These are phyloP conservation scores for Tyrannus savana DNA, from an alignment of 2,113 vertebrate genomes.

Conservation along the genomic window DNA sequence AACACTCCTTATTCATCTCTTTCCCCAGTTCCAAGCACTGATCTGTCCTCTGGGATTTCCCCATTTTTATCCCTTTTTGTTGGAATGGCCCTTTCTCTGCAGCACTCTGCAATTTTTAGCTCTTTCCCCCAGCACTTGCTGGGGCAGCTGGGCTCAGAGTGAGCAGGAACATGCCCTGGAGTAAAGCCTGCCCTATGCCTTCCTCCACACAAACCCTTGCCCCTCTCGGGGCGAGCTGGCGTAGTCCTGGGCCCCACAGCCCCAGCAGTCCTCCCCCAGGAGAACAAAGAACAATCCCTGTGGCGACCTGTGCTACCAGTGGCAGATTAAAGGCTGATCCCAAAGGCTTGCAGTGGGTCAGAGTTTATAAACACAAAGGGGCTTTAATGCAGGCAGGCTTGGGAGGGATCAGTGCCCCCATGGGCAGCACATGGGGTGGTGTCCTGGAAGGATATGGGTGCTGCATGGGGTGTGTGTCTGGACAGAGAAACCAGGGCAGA, in stretches of 20 bases:
- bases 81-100: neutral
- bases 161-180: neutral
- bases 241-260: neutral
- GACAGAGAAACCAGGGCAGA: neutral
- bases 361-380: conserved; percentile 26
- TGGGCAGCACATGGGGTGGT: neutral
- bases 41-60: neutral
- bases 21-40: neutral
- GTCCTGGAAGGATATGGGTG: neutral
- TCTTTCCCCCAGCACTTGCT: neutral
- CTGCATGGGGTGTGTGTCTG: fast-evolving
- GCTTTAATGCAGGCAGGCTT: neutral
- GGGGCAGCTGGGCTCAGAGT: neutral
- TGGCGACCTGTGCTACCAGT: neutral
- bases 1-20: neutral
- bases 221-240: fast-evolving
- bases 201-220: neutral
- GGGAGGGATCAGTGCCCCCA: neutral
- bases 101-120: fast-evolving
- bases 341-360: neutral
- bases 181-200: neutral
- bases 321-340: conserved; percentile 46
- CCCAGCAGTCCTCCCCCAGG: neutral
- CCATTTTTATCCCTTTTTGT: neutral
- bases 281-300: conserved; percentile 26